Evolutionary conservation across 2,113 vertebrate species (phyloP).

Genomic region (Corythornis cristatus): DNA sequence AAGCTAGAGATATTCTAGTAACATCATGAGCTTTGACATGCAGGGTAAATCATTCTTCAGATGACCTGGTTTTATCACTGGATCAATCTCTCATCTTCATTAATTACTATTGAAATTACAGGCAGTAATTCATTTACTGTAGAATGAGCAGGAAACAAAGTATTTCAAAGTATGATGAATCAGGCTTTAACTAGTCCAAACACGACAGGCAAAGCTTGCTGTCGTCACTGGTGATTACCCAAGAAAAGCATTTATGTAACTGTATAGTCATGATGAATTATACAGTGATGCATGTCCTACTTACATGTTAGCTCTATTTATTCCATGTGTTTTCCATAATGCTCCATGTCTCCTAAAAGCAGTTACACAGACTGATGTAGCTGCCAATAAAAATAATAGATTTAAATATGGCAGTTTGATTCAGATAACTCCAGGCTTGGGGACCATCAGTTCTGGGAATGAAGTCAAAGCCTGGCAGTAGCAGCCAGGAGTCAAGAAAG

Average conservation of each 20-base stretch:
- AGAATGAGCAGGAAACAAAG: slow-evolving; percentile 45
- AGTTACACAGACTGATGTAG: background rate
- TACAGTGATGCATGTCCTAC: background rate
- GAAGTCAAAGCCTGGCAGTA: background rate
- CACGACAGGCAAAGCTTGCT: slow-evolving; percentile 3
- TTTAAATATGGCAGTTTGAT: background rate
- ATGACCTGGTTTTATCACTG: background rate
- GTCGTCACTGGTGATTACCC: slow-evolving; percentile 45
- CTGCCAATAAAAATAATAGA: background rate
- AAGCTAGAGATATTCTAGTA: background rate
- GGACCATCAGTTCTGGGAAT: background rate
- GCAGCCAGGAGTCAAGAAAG: background rate
- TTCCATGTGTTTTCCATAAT: background rate
- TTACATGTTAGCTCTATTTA: background rate
- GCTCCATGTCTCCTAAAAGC: background rate
- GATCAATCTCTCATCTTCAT: slow-evolving; percentile 31
- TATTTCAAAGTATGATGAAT: slow-evolving; percentile 50
- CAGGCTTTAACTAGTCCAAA: slow-evolving; percentile 44
- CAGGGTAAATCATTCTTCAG: background rate
- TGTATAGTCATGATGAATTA: slow-evolving; percentile 30
- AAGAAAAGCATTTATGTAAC: slow-evolving; percentile 55
- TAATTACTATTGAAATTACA: slow-evolving; percentile 23
- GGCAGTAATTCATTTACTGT: background rate
- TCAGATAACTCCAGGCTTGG: background rate
- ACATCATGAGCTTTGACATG: background rate